Evolutionary conservation across 2,888 invertebrate genomes (phyloP).

Genomic region (Salticus scenicus): DNA sequence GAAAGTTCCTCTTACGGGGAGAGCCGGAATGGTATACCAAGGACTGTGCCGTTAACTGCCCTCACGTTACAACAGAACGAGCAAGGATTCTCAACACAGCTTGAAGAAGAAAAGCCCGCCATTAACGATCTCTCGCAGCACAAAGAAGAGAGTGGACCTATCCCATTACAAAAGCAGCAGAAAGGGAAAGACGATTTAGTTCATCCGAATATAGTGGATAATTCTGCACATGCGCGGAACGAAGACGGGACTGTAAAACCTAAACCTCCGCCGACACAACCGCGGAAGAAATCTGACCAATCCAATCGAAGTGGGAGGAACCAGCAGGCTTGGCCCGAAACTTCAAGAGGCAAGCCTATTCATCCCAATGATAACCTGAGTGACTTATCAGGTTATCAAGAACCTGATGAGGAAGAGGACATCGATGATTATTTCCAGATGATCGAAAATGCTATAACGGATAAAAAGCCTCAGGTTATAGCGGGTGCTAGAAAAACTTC

Average conservation of each 20-base stretch:
- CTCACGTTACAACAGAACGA: constrained; percentile 46
- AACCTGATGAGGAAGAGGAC: constrained; percentile 54
- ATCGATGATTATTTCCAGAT: constrained; percentile 62
- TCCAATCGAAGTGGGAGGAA: background rate
- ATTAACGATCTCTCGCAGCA: constrained; percentile 49
- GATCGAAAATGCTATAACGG: constrained; percentile 55
- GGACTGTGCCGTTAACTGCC: constrained; percentile 60
- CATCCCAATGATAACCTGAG: constrained; percentile 36
- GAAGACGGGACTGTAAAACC: background rate
- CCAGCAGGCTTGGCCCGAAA: constrained; percentile 17
- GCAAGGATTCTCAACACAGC: background rate
- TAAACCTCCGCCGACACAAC: constrained; percentile 14
- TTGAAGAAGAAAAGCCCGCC: constrained; percentile 25
- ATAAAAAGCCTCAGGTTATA: constrained; percentile 34
- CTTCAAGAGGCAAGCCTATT: constrained; percentile 27
- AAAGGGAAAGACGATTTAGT: constrained; percentile 26
- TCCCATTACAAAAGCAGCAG: constrained; percentile 8
- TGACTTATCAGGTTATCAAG: constrained; percentile 48
- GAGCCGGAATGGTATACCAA: constrained; percentile 59
- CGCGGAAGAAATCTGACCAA: constrained; percentile 17
- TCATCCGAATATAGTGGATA: constrained; percentile 47
- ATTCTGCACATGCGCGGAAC: background rate
- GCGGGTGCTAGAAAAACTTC: constrained; percentile 33
- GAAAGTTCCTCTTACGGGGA: constrained; percentile 24
- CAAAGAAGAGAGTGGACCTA: constrained; percentile 10